These are phyloP conservation scores for Odontamblyopus lacepedii DNA, from an alignment of 2,797 vertebrate genomes.

Conservation along the genomic window DNA sequence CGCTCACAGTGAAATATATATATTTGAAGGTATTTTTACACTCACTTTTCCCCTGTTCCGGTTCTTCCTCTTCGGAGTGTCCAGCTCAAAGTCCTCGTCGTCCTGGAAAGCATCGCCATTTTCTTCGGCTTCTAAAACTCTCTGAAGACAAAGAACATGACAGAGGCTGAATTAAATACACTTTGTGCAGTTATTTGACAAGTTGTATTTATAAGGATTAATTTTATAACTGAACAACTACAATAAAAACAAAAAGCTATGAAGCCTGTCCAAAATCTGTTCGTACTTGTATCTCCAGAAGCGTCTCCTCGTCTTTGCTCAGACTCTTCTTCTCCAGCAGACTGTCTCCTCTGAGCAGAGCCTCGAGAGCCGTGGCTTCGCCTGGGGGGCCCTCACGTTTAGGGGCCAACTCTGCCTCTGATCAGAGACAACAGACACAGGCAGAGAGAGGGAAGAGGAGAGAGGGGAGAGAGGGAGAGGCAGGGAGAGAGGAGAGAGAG, in stretches of 20 bases:
- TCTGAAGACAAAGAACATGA: conserved; percentile 64
- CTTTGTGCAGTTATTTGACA: too few species aligned
- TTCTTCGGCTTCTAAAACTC: conserved; percentile 95
- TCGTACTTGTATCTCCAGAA: conserved; percentile 94
- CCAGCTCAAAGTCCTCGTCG: conserved; percentile 93
- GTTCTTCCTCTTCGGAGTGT: conserved; percentile 94
- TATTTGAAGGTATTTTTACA: conserved; percentile 1
- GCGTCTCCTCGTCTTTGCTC: conserved; percentile 90
- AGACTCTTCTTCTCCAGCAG: conserved; percentile 87
- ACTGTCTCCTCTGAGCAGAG: conserved; percentile 88
- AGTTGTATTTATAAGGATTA: too few species aligned
- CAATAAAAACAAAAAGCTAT: too few species aligned
- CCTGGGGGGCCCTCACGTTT: conserved; percentile 87
- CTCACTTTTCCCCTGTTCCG: conserved; percentile 93
- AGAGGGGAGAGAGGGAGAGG: neutral
- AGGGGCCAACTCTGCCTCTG: conserved; percentile 92
- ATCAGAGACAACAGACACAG: conserved; percentile 9
- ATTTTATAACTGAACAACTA: too few species aligned
- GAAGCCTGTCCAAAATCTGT: too few species aligned
- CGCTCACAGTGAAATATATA: too few species aligned
- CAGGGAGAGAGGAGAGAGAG: too few species aligned
- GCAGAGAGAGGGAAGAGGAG: neutral
- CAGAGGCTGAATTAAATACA: neutral
- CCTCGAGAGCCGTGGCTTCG: conserved; percentile 93
- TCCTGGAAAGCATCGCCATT: conserved; percentile 92